Conservation (phyloP, 35 echinoderm and acorn worm species). For the Lytechinus variegatus region DNA sequence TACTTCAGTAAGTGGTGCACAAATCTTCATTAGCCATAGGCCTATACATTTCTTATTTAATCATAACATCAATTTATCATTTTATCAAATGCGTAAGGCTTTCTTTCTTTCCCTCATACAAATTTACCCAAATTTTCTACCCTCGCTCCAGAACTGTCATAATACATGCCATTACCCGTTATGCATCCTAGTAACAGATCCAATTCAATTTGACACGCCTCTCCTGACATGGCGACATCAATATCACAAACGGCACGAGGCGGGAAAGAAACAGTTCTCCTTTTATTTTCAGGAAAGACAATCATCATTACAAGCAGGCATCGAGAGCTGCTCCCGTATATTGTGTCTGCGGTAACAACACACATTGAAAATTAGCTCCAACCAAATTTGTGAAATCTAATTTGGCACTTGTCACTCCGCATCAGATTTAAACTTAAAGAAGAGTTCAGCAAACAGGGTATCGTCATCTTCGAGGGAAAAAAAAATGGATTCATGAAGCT, state of each 20-base stretch:
- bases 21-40: background rate
- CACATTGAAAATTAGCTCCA: conserved; percentile 33
- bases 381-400: conserved; percentile 41
- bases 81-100: background rate
- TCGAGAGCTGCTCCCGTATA: background rate
- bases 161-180: background rate
- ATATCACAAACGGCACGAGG: background rate
- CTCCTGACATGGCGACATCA: background rate
- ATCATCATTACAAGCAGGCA: background rate
- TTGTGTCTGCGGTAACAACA: conserved; percentile 23
- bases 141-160: background rate
- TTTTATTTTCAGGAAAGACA: background rate
- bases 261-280: background rate
- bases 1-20: background rate
- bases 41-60: background rate
- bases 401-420: conserved; percentile 27
- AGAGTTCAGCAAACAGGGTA: background rate
- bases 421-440: background rate
- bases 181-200: background rate
- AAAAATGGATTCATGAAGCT: background rate
- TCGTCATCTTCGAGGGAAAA: background rate
- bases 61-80: background rate
- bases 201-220: conserved; percentile 1
- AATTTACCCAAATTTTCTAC: background rate
- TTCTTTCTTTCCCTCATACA: background rate